Conservation (phyloP, 2,888 invertebrate genomes). For the Hedya salicella region DNA sequence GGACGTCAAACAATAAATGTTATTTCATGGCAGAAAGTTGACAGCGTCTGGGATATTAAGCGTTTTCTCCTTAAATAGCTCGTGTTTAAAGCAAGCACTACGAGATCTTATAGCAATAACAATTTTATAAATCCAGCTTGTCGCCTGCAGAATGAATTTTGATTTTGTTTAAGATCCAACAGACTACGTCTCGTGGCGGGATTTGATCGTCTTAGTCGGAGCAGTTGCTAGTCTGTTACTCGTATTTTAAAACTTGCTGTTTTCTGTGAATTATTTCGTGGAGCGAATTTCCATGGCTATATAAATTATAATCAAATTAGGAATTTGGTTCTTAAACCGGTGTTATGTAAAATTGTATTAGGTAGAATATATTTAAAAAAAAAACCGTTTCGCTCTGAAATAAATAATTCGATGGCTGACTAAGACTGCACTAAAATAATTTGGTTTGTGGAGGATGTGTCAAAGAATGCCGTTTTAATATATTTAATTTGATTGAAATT, state of each 20-base stretch:
- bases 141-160: slow-evolving; percentile 19
- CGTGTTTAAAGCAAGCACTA: not conserved
- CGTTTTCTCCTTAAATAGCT: not conserved
- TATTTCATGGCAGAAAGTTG: not conserved
- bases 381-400: no score
- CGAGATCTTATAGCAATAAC: slow-evolving; percentile 11
- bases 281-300: not conserved
- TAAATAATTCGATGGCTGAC: no score
- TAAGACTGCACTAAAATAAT: no score
- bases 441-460: no score
- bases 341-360: no score
- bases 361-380: no score
- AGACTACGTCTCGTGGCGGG: not conserved
- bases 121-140: slow-evolving; percentile 6
- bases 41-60: not conserved
- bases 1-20: not conserved
- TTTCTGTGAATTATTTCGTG: not conserved
- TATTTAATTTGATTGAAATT: no score
- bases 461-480: no score
- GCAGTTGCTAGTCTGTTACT: not conserved
- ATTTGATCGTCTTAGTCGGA: not conserved
- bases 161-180: slow-evolving; percentile 20
- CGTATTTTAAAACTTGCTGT: slow-evolving; percentile 1
- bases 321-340: no score
- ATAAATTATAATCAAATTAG: no score